Base-by-base conservation (phyloP, 1,140 invertebrate species). In the Zaprionus ghesquierei region DNA sequence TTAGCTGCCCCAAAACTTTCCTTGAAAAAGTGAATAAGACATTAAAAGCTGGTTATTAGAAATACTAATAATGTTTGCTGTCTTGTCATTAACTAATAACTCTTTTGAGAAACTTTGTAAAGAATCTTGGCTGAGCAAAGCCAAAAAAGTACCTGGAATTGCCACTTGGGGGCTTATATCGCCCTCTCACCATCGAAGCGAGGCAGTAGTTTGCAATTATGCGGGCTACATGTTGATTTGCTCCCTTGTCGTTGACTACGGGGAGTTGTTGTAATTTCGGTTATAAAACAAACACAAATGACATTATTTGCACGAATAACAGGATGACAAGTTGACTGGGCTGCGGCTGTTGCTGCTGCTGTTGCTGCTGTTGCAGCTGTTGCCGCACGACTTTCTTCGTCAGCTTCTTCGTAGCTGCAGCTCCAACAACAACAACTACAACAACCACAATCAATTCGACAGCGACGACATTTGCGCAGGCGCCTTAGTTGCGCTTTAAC, bases 241-340 rank as follows among this genome's bases (percentile, higher is more conserved):
- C 51, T 44, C 69, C 31, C 35, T 70, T 56, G 64, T 53, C 63
- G 62, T 55, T 68, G 54, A 44, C 63, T 66, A 50, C 59, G 69
- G 65, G 63, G 69, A 85, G 65, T 85, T 85, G 73, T 84, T 84
- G 77, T 85, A 79, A 82, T 76, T 78, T 87, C 62, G 75, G 82
- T 86, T 86, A 87, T 86, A 86, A 86, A 86, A 86, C 81, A 87
- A 86, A 86, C 79, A 87, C 82, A 86, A 86, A 79, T 87, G 82
- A 86, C 81, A 86, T 87, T 87, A 87, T 87, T 86, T 82, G 82
- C 82, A 86, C 81, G 81, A 86, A 76, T 72, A 75, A 68, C 82
- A 86, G 82, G 82, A 86, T 80, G 74, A 62, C 65, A 46, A 63
- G 25, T 73, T 60, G 68, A 35, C 56, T 70, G 44, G 60, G 59